Evolutionary conservation across 2,888 invertebrate genomes (phyloP).

Genomic region (Ecliptopera silaceata): DNA sequence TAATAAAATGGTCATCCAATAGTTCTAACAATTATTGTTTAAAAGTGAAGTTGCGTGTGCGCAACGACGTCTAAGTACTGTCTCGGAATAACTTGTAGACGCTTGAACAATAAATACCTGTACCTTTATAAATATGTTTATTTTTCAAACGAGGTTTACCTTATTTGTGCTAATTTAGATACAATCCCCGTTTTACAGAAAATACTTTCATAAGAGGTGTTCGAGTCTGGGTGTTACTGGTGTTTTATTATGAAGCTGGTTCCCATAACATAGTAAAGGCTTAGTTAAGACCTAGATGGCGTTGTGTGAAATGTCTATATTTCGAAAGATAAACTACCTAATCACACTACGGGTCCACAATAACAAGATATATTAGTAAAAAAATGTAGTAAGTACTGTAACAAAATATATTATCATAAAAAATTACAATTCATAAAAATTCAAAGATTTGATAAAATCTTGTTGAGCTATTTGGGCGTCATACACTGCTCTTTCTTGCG

Average conservation of each 20-base stretch:
- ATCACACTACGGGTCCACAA: too few relatives aligned
- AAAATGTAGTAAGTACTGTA: too few relatives aligned
- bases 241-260: too few relatives aligned
- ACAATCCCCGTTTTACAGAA: too few relatives aligned
- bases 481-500: constrained; percentile 34
- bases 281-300: too few relatives aligned
- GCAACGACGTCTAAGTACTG: constrained; percentile 63
- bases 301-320: too few relatives aligned
- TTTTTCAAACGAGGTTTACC: constrained; percentile 42
- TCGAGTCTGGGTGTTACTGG: too few relatives aligned
- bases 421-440: constrained; percentile 25
- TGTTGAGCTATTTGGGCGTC: constrained; percentile 36
- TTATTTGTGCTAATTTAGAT: background rate
- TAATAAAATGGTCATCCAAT: constrained; percentile 49
- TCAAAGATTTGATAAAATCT: constrained; percentile 39
- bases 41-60: constrained; percentile 62
- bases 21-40: constrained; percentile 61
- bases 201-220: too few relatives aligned
- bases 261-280: too few relatives aligned
- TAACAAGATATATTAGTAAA: too few relatives aligned
- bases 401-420: background rate
- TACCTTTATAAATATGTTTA: constrained; percentile 64
- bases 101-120: constrained; percentile 81
- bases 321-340: too few relatives aligned
- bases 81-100: constrained; percentile 76